Evolutionary conservation across 2,888 invertebrate genomes (phyloP).

Genomic region (Pharmacophagus antenor): DNA sequence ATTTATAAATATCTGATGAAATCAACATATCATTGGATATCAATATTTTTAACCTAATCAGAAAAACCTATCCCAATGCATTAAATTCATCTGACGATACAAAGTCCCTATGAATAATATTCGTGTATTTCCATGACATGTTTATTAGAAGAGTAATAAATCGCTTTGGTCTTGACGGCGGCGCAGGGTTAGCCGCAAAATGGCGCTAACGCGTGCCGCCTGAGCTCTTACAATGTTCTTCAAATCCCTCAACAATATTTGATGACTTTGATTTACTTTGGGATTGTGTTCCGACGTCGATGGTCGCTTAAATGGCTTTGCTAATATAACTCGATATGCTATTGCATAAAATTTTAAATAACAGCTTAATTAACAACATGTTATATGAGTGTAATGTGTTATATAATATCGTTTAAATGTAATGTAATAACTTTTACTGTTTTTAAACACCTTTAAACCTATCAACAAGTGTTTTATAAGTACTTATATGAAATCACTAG

Average conservation of each 20-base stretch:
- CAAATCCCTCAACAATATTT: slow-evolving; percentile 60
- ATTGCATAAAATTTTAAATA: neutral
- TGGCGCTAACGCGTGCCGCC: slow-evolving; percentile 64
- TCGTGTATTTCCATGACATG: slow-evolving; percentile 66
- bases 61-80: neutral
- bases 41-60: too few species aligned
- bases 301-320: slow-evolving; percentile 17
- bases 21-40: too few species aligned
- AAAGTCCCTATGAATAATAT: slow-evolving; percentile 71
- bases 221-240: slow-evolving; percentile 68
- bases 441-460: too few species aligned
- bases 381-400: too few species aligned
- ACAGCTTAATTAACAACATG: neutral
- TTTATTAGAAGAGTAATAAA: slow-evolving; percentile 73
- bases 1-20: too few species aligned
- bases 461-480: neutral
- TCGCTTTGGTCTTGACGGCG: slow-evolving; percentile 43
- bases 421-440: too few species aligned
- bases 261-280: slow-evolving; percentile 71
- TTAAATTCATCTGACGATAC: slow-evolving; percentile 36
- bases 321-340: slow-evolving; percentile 2
- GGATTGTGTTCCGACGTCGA: slow-evolving; percentile 46
- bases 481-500: neutral
- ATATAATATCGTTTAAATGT: too few species aligned
- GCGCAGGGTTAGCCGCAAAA: slow-evolving; percentile 62